phyloP scores from a whole-genome alignment of 1,140 invertebrate species.

The Diorhabda elongata region DNA sequence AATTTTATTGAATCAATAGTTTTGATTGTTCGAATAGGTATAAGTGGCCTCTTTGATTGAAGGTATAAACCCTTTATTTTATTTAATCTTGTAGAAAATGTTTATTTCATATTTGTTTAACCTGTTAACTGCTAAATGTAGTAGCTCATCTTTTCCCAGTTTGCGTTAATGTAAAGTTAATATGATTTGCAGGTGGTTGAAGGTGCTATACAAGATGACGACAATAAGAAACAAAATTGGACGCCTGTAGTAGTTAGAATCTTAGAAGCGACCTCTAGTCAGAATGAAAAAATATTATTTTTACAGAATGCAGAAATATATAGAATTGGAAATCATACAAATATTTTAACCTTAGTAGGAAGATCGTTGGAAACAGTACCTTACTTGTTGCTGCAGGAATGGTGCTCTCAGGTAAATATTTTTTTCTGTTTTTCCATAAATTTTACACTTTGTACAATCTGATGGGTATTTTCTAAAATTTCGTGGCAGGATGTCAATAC shows the following conservation, averaged over 20 bases:
- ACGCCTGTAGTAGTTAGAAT: slow-evolving; percentile 63
- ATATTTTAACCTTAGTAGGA: slow-evolving; percentile 58
- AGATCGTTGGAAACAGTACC: slow-evolving; percentile 63
- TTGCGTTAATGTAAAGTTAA: no score
- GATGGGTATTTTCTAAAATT: no score
- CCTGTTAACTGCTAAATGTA: no score
- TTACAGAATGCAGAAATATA: slow-evolving; percentile 67
- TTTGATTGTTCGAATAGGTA: no score
- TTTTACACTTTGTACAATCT: no score
- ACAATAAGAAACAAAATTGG: slow-evolving; percentile 41
- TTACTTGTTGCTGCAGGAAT: slow-evolving; percentile 63
- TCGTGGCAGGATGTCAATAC: no score
- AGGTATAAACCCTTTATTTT: no score
- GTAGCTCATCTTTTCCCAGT: no score
- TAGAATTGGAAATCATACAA: slow-evolving; percentile 60
- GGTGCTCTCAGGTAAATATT: slow-evolving; percentile 53
- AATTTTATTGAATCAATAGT: no score
- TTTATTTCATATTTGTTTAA: no score
- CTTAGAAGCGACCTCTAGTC: slow-evolving; percentile 65
- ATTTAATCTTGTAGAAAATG: no score
- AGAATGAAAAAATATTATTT: slow-evolving; percentile 65
- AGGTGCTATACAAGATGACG: slow-evolving; percentile 61
- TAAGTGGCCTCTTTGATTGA: no score
- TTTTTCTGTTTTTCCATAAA: neutral
- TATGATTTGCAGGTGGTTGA: slow-evolving; percentile 58